Evolutionary conservation across 2,797 vertebrate genomes (phyloP).

Genomic region (Chelonia mydas): DNA sequence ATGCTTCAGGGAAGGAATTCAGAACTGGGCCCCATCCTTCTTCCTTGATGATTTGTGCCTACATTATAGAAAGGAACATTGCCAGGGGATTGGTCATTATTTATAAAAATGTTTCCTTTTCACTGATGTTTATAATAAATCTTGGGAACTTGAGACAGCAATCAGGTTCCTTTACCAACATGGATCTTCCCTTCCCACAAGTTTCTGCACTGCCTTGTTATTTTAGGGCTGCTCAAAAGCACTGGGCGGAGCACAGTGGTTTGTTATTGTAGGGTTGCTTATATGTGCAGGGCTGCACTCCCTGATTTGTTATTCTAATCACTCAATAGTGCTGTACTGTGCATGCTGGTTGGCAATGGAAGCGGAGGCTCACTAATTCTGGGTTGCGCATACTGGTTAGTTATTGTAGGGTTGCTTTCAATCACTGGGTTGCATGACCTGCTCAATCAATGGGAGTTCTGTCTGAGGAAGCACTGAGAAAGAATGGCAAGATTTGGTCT

Average conservation of each 20-base stretch:
- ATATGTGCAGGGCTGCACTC: not conserved
- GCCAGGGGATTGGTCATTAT: not conserved
- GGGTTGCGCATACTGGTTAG: not conserved
- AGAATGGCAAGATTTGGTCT: not conserved
- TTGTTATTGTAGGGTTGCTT: not conserved
- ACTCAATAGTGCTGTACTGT: not conserved
- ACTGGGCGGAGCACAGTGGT: not conserved
- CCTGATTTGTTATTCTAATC: not conserved
- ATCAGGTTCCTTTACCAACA: not conserved
- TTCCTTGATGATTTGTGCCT: not conserved
- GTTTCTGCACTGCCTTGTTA: not conserved
- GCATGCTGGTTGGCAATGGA: not conserved
- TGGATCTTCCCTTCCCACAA: not conserved
- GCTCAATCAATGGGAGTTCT: not conserved
- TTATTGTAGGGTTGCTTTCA: not conserved
- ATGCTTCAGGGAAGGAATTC: too few species aligned
- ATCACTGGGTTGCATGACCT: not conserved
- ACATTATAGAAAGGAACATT: not conserved
- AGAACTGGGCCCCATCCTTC: fast-evolving
- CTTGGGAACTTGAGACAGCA: slow-evolving; percentile 24
- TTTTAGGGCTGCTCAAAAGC: not conserved
- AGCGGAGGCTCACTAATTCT: not conserved
- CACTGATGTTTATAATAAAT: slow-evolving; percentile 28
- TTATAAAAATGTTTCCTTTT: slow-evolving; percentile 23
- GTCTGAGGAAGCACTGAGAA: not conserved